phyloP scores from a whole-genome alignment of 2,797 vertebrate species.

The Pseudopleuronectes americanus region DNA sequence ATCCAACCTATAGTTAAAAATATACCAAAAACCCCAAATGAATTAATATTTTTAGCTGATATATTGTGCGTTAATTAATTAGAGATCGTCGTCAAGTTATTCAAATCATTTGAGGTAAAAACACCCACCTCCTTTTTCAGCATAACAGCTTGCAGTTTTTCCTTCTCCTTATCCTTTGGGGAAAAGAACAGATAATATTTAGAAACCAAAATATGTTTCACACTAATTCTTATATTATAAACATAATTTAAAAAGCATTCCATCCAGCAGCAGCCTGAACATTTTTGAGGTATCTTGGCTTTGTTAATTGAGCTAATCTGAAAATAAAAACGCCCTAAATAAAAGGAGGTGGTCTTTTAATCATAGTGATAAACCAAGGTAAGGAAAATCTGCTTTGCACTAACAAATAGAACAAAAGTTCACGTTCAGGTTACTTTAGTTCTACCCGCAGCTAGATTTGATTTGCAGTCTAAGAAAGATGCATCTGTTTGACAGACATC shows the following conservation, averaged over 20 bases:
- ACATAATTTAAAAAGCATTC: background rate
- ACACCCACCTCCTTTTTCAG: slow-evolving; percentile 92
- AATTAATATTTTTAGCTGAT: slow-evolving; percentile 21
- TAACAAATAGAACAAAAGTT: slow-evolving; percentile 15
- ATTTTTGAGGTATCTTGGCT: background rate
- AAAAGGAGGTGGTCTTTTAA: slow-evolving; percentile 22
- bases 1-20: slow-evolving; percentile 44
- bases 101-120: slow-evolving; percentile 15
- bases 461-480: too few relatives aligned
- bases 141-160: slow-evolving; percentile 92
- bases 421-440: too few relatives aligned
- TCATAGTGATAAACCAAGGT: slow-evolving; percentile 31
- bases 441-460: too few relatives aligned
- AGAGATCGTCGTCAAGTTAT: slow-evolving; percentile 18
- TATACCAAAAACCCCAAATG: slow-evolving; percentile 59
- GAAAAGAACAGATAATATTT: slow-evolving; percentile 39
- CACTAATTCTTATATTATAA: background rate
- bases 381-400: slow-evolving; percentile 20
- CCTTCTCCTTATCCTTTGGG: slow-evolving; percentile 93
- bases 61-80: slow-evolving; percentile 11
- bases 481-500: too few relatives aligned
- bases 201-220: slow-evolving; percentile 34
- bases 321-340: slow-evolving; percentile 27
- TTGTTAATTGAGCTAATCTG: background rate
- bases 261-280: background rate